A percentile compares a stretch with the other conserved stretches of the same genome.
phyloP scores from a whole-genome alignment of 2,888 invertebrate genomes.

The Agrilus cyanescens region DNA sequence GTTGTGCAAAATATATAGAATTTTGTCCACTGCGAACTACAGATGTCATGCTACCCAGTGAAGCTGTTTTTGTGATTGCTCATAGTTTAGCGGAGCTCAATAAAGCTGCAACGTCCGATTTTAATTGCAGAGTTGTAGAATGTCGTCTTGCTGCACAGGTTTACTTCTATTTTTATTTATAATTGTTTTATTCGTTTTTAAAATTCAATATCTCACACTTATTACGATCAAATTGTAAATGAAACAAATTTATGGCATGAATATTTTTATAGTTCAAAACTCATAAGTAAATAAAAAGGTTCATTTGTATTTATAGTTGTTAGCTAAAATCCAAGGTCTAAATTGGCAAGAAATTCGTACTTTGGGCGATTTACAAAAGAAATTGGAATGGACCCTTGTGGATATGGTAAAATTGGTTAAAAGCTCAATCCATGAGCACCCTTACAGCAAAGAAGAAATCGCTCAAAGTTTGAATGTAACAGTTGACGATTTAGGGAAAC shows the following conservation, averaged over 20 bases:
- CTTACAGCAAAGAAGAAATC: conserved; percentile 61
- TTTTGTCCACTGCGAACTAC: conserved; percentile 76
- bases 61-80: conserved; percentile 84
- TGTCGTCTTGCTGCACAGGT: conserved; percentile 86
- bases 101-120: conserved; percentile 88
- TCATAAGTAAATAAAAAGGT: no score
- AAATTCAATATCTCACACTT: background rate
- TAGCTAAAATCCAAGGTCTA: conserved; percentile 49
- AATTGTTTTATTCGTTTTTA: background rate
- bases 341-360: conserved; percentile 53
- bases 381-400: conserved; percentile 47
- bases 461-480: conserved; percentile 45
- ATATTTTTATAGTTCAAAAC: no score
- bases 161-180: conserved; percentile 5
- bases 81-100: conserved; percentile 82
- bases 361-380: conserved; percentile 64
- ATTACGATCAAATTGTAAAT: background rate
- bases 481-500: conserved; percentile 50
- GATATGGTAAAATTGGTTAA: conserved; percentile 61
- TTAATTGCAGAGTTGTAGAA: conserved; percentile 88
- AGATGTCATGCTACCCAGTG: conserved; percentile 68
- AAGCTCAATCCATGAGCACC: conserved; percentile 47
- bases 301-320: conserved; percentile 37
- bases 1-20: conserved; percentile 83
- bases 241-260: background rate